Percentiles rank a stretch among this genome's conserved stretches.
phyloP scores from a whole-genome alignment of 2,888 invertebrate species.

The Rhagonycha fulva region DNA sequence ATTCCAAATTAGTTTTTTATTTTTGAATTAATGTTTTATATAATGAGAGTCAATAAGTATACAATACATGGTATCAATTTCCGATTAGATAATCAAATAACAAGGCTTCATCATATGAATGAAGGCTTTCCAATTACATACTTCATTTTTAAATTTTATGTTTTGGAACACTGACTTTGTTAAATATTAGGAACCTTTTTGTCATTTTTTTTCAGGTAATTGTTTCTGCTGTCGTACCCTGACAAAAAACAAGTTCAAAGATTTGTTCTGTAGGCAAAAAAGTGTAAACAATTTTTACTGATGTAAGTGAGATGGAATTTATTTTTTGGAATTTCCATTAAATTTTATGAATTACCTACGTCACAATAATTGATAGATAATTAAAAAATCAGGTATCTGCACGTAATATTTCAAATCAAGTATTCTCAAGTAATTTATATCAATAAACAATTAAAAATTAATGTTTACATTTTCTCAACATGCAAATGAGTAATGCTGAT shows the following conservation, averaged over 20 bases:
- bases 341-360: no score
- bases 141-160: neutral
- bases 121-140: constrained; percentile 3
- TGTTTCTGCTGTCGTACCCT: neutral
- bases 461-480: no score
- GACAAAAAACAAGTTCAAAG: neutral
- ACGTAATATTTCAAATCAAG: no score
- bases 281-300: neutral
- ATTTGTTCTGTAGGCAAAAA: neutral
- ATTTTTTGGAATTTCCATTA: neutral
- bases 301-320: neutral
- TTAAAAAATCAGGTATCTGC: no score
- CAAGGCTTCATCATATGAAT: neutral
- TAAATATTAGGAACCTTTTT: neutral
- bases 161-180: neutral
- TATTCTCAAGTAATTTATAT: no score
- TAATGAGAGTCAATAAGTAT: neutral
- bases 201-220: neutral
- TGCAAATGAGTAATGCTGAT: no score
- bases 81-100: constrained; percentile 3
- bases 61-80: neutral
- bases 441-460: no score
- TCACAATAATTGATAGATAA: no score
- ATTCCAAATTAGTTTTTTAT: constrained; percentile 1
- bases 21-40: neutral